These are phyloP conservation scores for Platorchestia sp. DNA, from an alignment of 1,140 invertebrate genomes.

Conservation along the genomic window DNA sequence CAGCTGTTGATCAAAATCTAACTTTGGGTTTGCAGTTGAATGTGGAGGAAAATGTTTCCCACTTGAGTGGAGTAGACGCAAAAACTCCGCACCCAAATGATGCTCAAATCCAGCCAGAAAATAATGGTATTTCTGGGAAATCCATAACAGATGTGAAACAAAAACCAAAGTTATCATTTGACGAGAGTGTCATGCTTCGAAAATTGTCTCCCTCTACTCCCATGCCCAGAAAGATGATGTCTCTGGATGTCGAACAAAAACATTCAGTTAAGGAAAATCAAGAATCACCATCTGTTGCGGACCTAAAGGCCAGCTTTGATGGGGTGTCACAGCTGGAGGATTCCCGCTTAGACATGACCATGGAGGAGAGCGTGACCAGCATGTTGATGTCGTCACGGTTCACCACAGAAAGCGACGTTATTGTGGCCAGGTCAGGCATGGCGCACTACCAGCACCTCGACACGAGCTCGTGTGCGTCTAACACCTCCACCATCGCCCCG, in stretches of 20 bases:
- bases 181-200: neutral
- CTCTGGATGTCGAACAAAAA: neutral
- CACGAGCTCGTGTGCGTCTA: slow-evolving; percentile 17
- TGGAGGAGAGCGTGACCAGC: slow-evolving; percentile 24
- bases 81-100: neutral
- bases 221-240: neutral
- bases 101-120: neutral
- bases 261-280: neutral
- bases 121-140: neutral
- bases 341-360: neutral
- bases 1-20: neutral
- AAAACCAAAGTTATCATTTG: slow-evolving; percentile 13
- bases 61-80: neutral
- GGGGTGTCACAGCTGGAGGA: neutral
- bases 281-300: slow-evolving; percentile 3
- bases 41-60: neutral
- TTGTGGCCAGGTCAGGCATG: slow-evolving; percentile 13
- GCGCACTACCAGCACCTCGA: slow-evolving; percentile 1
- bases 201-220: neutral
- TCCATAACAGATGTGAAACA: neutral
- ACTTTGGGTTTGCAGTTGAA: neutral
- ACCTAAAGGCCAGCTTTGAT: neutral
- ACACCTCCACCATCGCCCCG: slow-evolving; percentile 7
- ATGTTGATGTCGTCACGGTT: slow-evolving; percentile 1
- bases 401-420: neutral